These are phyloP conservation scores for Agriotes lineatus DNA, from an alignment of 2,888 invertebrate species.

Conservation along the genomic window DNA sequence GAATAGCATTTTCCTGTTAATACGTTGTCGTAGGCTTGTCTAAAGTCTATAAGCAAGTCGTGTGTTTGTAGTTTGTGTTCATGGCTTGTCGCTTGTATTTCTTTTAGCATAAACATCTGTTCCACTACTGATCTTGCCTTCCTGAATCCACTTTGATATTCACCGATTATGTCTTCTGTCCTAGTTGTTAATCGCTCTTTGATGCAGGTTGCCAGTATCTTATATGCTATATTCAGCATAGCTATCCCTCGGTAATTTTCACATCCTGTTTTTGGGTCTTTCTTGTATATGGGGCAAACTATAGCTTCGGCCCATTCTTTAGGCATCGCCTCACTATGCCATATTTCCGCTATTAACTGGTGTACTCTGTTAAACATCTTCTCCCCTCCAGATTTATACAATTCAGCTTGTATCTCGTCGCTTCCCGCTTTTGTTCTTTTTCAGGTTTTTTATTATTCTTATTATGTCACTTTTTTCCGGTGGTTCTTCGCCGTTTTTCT, in stretches of 20 bases:
- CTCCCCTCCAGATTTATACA: neutral
- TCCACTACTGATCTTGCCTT: constrained; percentile 8
- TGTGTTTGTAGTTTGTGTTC: neutral
- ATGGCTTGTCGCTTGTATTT: constrained; percentile 1
- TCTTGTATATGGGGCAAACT: neutral
- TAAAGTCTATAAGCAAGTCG: neutral
- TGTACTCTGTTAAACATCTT: no score
- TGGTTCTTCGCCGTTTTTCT: no score
- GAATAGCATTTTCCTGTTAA: neutral
- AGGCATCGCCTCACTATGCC: neutral
- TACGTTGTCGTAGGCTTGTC: neutral
- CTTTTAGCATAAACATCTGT: neutral
- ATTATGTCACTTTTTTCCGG: no score
- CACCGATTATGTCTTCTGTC: neutral
- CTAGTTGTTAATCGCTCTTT: no score
- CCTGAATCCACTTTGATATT: constrained; percentile 6
- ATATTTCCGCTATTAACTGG: neutral
- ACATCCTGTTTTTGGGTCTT: neutral
- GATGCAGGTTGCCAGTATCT: no score
- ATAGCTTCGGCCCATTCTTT: neutral
- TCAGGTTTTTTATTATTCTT: no score
- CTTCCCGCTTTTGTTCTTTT: no score
- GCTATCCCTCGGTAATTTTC: neutral
- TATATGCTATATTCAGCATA: neutral
- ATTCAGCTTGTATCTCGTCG: neutral